Conservation (phyloP, 2,797 vertebrate species). For the Anabacerthia variegaticeps region DNA sequence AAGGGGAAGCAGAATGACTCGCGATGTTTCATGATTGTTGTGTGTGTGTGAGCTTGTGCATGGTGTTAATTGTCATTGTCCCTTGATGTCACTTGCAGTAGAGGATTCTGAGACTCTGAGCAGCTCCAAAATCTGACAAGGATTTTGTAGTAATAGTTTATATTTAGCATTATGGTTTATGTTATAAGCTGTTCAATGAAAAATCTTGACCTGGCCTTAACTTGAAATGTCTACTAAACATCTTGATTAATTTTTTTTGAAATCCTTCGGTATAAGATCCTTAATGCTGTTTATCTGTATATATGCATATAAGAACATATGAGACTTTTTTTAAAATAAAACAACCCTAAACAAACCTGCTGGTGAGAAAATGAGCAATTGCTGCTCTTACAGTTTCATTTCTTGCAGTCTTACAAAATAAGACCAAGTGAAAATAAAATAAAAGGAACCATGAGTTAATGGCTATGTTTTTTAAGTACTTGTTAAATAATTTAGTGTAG, state of each 20-base stretch:
- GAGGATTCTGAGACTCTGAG: background rate
- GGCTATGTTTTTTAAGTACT: background rate
- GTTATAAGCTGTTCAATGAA: background rate
- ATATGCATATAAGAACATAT: background rate
- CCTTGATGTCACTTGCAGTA: background rate
- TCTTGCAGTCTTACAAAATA: background rate
- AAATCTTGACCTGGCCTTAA: background rate
- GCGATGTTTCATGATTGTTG: fast-evolving
- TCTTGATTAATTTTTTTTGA: background rate
- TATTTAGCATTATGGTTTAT: background rate
- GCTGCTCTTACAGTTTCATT: background rate
- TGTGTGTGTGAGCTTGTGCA: background rate
- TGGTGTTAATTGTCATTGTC: background rate
- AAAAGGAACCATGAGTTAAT: slow-evolving; percentile 21
- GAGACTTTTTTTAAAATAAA: background rate
- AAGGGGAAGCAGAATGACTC: background rate
- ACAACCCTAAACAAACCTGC: background rate
- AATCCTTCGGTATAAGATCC: background rate
- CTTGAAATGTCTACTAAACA: background rate
- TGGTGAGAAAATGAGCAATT: background rate
- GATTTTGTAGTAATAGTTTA: background rate
- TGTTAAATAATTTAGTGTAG: slow-evolving; percentile 44
- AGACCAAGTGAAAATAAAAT: slow-evolving; percentile 20
- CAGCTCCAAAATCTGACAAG: background rate
- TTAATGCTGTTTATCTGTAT: background rate